Evolutionary conservation across 2,113 vertebrate species (phyloP), one percentile per base, ranked within the genome.

Genomic region (Pimephales promelas): DNA sequence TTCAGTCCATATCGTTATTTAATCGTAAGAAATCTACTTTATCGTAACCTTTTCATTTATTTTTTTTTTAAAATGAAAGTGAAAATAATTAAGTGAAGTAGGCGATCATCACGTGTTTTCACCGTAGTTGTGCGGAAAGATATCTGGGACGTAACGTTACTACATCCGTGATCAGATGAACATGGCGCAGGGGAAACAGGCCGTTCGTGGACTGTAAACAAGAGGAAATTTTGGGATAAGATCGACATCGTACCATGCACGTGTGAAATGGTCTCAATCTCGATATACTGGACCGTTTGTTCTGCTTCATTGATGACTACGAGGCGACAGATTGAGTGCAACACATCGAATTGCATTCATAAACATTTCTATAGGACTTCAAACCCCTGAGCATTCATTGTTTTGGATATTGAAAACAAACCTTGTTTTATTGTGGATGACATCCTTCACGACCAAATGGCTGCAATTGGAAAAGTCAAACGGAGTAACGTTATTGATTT

Each of bases 361-460:
- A 97, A 96, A 96, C 96, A 96, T 90, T 96, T 94, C 92, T 97
- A 96, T 94, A 96, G 96, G 96, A 97, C 96, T 97, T 94, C 95
- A 93, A 94, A 92, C 89, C 95, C 93, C 79, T 95, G 94, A 95
- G 91, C 71, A 66, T 81, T 61, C 18, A 68, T 66, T 47, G 14
- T 61, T 22, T 82, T 52, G 70, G 84, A 85, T 83, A 71, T 81
- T 26, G 6, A 24, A 18, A 56, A 52, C 14, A 56, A 61, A 13
- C 56, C 11, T 31, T 62, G 24, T 70, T 20, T 71, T 75, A 83
- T 85, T 81, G 86, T 77, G 59, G 70, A 66, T 82, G 84, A 40
- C 75, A 79, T 81, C 47, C 28, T 18, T 66, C 43, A 64, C 40
- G 77, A 72, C 64, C 90, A 82, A 64, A 94, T 94, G 93, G 88